Evolutionary conservation across 1,140 invertebrate genomes (phyloP).

Genomic region (Drosophila prosaltans): DNA sequence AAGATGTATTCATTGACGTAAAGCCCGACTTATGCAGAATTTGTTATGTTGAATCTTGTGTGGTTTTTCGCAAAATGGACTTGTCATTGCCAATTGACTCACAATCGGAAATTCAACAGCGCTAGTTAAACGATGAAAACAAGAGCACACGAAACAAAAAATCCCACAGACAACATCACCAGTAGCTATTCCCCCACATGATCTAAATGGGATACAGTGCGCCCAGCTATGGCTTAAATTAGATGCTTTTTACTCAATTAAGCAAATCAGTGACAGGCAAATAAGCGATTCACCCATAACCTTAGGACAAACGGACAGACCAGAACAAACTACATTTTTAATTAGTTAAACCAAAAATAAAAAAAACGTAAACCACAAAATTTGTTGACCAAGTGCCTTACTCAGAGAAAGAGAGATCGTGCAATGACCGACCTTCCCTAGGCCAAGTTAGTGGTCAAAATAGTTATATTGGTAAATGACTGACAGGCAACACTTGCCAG

Average conservation of each 20-base stretch:
- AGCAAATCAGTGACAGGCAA: slow-evolving; percentile 58
- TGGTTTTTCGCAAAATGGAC: slow-evolving; percentile 31
- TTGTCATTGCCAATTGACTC: slow-evolving; percentile 75
- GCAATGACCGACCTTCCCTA: slow-evolving; percentile 56
- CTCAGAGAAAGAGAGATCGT: slow-evolving; percentile 23
- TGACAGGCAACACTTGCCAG: background rate
- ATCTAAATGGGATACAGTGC: slow-evolving; percentile 41
- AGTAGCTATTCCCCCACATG: slow-evolving; percentile 13
- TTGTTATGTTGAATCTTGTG: slow-evolving; percentile 28
- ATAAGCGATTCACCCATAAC: slow-evolving; percentile 6
- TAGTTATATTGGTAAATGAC: background rate
- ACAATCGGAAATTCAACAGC: slow-evolving; percentile 64
- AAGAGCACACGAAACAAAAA: slow-evolving; percentile 8
- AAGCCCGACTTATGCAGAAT: slow-evolving; percentile 32
- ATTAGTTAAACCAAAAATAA: slow-evolving; percentile 31
- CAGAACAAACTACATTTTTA: slow-evolving; percentile 26
- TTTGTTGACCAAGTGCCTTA: slow-evolving; percentile 31
- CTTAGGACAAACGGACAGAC: slow-evolving; percentile 19
- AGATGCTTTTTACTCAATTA: slow-evolving; percentile 75
- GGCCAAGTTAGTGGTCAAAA: slow-evolving; percentile 62
- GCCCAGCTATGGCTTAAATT: slow-evolving; percentile 62
- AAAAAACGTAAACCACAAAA: slow-evolving; percentile 50
- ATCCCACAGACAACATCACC: slow-evolving; percentile 22
- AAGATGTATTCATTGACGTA: slow-evolving; percentile 38
- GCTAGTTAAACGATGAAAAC: slow-evolving; percentile 21